A percentile compares a stretch with the other conserved stretches of the same genome.
Conservation (phyloP, 2,888 invertebrate genomes). For the Baccha elongata region DNA sequence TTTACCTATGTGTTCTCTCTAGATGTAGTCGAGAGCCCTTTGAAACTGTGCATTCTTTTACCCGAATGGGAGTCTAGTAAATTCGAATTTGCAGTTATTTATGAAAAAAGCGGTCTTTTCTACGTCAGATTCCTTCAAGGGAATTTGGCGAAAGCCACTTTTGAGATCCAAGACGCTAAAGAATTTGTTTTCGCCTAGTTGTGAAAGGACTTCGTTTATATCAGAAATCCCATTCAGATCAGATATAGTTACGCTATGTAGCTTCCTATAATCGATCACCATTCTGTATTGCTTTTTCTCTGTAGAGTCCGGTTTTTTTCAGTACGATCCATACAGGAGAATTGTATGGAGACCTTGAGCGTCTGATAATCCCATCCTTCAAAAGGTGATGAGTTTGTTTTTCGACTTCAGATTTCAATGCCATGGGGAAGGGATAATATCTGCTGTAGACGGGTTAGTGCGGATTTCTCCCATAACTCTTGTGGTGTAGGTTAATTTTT, state of each 20-base stretch:
- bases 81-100: neutral
- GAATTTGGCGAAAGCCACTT: neutral
- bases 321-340: no score
- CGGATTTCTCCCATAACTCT: slow-evolving; percentile 9
- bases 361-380: slow-evolving; percentile 34
- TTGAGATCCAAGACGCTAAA: no score
- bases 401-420: slow-evolving; percentile 32
- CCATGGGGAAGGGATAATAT: slow-evolving; percentile 36
- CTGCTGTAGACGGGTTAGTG: slow-evolving; percentile 29
- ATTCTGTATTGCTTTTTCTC: slow-evolving; percentile 16
- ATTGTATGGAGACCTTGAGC: slow-evolving; percentile 21
- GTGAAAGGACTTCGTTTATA: slow-evolving; percentile 16
- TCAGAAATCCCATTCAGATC: slow-evolving; percentile 31
- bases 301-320: slow-evolving; percentile 9
- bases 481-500: slow-evolving; percentile 1
- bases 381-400: slow-evolving; percentile 26
- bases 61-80: neutral
- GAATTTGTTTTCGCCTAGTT: slow-evolving; percentile 1
- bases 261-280: slow-evolving; percentile 9
- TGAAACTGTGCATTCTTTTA: neutral
- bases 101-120: no score
- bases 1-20: neutral
- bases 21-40: neutral
- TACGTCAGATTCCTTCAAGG: neutral
- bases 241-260: slow-evolving; percentile 18